phyloP scores from a whole-genome alignment of 2,113 vertebrate species.

The Noctilio leporinus region DNA sequence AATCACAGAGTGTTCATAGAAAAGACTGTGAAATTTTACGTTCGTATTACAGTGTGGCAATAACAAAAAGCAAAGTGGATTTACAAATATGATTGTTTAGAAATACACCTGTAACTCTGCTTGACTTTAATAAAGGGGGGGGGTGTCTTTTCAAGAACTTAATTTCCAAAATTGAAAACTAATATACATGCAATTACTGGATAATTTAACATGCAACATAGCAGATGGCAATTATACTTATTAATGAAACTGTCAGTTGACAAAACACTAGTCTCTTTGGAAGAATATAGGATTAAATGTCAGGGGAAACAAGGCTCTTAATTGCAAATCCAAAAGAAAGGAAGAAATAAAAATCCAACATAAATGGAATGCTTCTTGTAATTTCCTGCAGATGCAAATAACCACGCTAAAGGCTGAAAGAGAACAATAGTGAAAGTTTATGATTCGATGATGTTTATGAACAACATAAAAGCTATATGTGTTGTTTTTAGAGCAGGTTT shows the following conservation, averaged over 20 bases:
- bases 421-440: background rate
- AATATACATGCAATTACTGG: constrained; percentile 41
- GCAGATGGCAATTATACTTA: constrained; percentile 39
- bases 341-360: background rate
- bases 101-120: constrained; percentile 3
- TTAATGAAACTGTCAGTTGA: constrained; percentile 44
- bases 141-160: constrained; percentile 10
- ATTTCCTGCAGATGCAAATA: constrained; percentile 7
- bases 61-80: background rate
- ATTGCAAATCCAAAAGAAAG: constrained; percentile 27
- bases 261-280: constrained; percentile 40
- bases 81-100: constrained; percentile 11
- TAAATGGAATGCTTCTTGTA: background rate
- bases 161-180: constrained; percentile 49
- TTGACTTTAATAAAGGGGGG: background rate
- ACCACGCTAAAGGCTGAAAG: background rate
- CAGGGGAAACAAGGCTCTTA: constrained; percentile 18
- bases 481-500: constrained; percentile 1
- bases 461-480: background rate
- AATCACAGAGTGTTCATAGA: background rate
- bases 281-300: background rate
- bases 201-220: constrained; percentile 38
- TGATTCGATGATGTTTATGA: background rate
- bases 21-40: background rate
- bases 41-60: background rate